Percentiles rank a stretch among this genome's conserved stretches.
Evolutionary conservation across 2,113 vertebrate species (phyloP).

Genomic region (Prietella phreatophila): DNA sequence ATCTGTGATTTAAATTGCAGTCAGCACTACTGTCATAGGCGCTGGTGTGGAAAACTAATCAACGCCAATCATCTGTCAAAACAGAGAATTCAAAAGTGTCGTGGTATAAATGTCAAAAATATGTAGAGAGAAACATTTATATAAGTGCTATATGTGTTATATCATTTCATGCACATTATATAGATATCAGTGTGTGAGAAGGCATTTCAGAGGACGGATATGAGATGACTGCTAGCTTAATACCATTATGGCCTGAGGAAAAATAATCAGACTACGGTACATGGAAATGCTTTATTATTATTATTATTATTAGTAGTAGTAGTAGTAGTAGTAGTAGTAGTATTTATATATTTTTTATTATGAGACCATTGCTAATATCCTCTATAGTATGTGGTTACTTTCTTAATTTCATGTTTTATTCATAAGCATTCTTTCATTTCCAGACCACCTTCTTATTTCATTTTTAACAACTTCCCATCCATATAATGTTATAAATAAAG

Average conservation of each 20-base stretch:
- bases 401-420: constrained; percentile 3
- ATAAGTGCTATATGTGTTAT: neutral
- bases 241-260: neutral
- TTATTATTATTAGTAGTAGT: too few species aligned
- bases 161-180: neutral
- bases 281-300: neutral
- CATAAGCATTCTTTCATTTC: constrained; percentile 15
- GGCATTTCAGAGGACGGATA: neutral
- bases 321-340: too few species aligned
- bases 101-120: neutral
- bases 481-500: too few species aligned
- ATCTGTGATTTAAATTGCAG: neutral
- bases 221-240: neutral
- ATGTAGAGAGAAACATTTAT: neutral
- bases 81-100: neutral
- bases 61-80: neutral
- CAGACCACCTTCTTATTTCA: neutral
- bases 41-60: neutral
- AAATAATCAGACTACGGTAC: neutral
- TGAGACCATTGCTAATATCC: neutral
- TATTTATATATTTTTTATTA: neutral
- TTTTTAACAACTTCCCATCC: neutral
- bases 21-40: too few species aligned
- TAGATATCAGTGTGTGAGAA: neutral
- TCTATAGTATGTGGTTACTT: neutral